Base-by-base conservation (phyloP, 2,888 invertebrate species). In the Catocala sponsa region DNA sequence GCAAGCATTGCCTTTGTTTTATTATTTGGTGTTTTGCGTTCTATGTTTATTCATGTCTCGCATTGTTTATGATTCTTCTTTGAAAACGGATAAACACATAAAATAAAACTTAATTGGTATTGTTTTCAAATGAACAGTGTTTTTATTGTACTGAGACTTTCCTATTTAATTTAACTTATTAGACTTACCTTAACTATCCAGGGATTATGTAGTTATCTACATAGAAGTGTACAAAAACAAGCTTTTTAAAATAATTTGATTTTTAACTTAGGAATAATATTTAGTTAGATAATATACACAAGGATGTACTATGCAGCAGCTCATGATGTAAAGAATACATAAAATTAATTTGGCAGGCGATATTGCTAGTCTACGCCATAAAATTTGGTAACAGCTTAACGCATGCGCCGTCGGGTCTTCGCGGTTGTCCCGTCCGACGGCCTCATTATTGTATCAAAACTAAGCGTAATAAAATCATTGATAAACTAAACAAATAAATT, bases 391-490 rank as follows among this genome's bases (percentile, higher is more conserved):
- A 15, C n/a, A 52, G 58, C n/a, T 68, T 69, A 6, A 62, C 87
- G 87, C 87, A 86, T 87, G 87, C 87, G 87, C 87, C 83, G 84
- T 78, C 85, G 84, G 85, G 44, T n/a, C 55, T 15, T 33, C 7
- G 13, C 13, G 11, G 9, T 48, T 48, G 6, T 59, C 25, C 51
- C 55, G 35, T 54, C 74, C 77, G 70, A 48, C 74, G 77, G 77
- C 32, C 13, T 11, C 15, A 33, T 35, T 51, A 41, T 43, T 38
- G 11, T 33, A 48, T 41, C 5, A 35, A 54, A 54, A 15, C 11
- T 11, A 46, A 41, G 41, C 12, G 41, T 12, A 10, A 41, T 35
- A 38, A 38, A 38, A 38, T 38, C 35, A 38, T 4, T 38, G 6
- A 9, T 38, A 38, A 38, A 7, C 7, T 7, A 38, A 38, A 6